Evolutionary conservation across 2,113 vertebrate genomes (phyloP), one percentile per base, ranked within the genome.

Genomic region (Petrocephalus microphthalmus): DNA sequence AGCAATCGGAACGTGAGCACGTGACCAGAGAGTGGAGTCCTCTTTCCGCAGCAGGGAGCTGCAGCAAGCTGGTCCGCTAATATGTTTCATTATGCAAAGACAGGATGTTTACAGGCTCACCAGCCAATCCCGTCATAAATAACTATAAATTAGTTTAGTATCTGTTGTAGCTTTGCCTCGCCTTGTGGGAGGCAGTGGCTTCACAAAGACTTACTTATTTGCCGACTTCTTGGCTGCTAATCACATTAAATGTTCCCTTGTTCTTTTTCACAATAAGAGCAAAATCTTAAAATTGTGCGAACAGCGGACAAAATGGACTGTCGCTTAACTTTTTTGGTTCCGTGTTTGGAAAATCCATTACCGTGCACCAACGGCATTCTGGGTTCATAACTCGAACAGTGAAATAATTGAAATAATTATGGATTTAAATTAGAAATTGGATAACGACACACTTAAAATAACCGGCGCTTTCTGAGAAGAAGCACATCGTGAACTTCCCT

Each of bases 91-190:
- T 87, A 64, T 74, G 89, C 20, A 88, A 87, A 90, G 52, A 88
- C 87, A 90, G 78, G 89, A 91, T 91, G 89, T 90, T 91, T 91
- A 89, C 89, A 90, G 87, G 86, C 52, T 84, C 83, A 37, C 45
- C 51, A 85, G 87, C 60, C 88, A 90, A 88, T 88, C 87, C 86
- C 71, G 45, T 64, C 86, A 81, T 88, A 89, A 88, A 86, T 86
- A 56, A 17, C 82, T 45, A 89, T 89, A 88, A 90, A 89, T 89
- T 89, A 90, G 54, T 83, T 86, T 6, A 13, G 56, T 87, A 84
- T 88, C 78, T 60, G 85, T 86, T 89, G 56, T 85, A 87, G 87
- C 33, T 49, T 71, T 49, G 25, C 57, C 33, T 20, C 19, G 57
- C n/a, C 15, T 74, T 85, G 29, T 25, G 64, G 84, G 83, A 85